A percentile compares a stretch with the other conserved stretches of the same genome.
These are phyloP conservation scores for Atlantisia rogersi DNA, from an alignment of 2,113 vertebrate genomes.

Conservation along the genomic window DNA sequence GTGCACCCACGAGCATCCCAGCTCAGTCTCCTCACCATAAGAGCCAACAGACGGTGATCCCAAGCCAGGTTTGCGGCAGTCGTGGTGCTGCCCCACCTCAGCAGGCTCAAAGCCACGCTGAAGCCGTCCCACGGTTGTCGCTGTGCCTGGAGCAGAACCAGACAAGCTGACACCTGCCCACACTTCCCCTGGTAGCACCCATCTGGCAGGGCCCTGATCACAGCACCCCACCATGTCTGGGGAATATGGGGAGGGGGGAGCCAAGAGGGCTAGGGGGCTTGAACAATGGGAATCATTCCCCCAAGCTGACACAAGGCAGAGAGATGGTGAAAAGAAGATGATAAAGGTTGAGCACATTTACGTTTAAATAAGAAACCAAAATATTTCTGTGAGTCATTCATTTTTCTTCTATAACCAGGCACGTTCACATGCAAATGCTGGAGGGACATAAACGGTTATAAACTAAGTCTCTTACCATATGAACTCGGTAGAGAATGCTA, in stretches of 20 bases:
- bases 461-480: conserved; percentile 88
- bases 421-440: conserved; percentile 64
- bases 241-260: neutral
- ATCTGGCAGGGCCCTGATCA: neutral
- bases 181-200: neutral
- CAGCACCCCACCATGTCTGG: too few relatives aligned
- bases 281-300: neutral
- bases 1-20: neutral
- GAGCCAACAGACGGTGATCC: neutral
- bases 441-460: conserved; percentile 58
- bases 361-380: conserved; percentile 63
- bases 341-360: conserved; percentile 47
- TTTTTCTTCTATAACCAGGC: conserved; percentile 29
- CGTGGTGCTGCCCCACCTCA: neutral
- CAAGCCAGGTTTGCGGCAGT: neutral
- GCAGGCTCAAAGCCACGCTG: neutral
- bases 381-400: conserved; percentile 62
- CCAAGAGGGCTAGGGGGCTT: neutral
- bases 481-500: conserved; percentile 96
- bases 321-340: neutral
- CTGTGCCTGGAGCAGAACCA: neutral
- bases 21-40: neutral
- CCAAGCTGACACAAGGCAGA: neutral
- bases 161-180: neutral
- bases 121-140: neutral